Conservation (phyloP, 2,797 vertebrate species). For the Meriones psammophilus region DNA sequence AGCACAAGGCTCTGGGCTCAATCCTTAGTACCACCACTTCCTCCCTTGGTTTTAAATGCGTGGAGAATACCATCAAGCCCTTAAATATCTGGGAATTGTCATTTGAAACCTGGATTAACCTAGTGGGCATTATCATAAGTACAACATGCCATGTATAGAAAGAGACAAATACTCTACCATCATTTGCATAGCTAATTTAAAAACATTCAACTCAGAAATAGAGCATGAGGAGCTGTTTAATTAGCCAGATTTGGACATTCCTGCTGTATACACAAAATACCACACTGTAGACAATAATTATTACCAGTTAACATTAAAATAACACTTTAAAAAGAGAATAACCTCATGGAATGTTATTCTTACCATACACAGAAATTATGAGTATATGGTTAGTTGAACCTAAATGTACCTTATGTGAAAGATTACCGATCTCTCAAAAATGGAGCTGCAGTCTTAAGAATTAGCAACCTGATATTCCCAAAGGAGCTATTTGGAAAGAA, state of each 20-base stretch:
- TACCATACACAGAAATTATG: conserved; percentile 21
- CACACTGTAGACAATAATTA: neutral
- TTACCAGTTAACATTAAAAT: neutral
- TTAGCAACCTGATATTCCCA: conserved; percentile 9
- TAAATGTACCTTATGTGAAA: conserved; percentile 12
- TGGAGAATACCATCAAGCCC: neutral
- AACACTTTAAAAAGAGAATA: neutral
- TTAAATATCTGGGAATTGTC: neutral
- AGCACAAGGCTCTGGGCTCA: neutral
- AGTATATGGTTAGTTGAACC: conserved; percentile 3
- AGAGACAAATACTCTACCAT: neutral
- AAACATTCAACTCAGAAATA: neutral
- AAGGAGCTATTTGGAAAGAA: conserved; percentile 41
- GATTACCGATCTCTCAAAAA: neutral
- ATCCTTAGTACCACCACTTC: neutral
- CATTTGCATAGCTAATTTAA: neutral
- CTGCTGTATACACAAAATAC: neutral
- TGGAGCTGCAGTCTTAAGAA: neutral
- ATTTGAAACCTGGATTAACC: neutral
- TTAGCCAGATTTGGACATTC: neutral
- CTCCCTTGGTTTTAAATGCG: neutral
- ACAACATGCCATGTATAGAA: neutral
- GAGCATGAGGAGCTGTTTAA: neutral
- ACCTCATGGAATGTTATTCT: neutral
- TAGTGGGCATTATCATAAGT: neutral